These are phyloP conservation scores for Rhagophthalmus giganteus DNA, from an alignment of 2,888 invertebrate genomes.

Conservation along the genomic window DNA sequence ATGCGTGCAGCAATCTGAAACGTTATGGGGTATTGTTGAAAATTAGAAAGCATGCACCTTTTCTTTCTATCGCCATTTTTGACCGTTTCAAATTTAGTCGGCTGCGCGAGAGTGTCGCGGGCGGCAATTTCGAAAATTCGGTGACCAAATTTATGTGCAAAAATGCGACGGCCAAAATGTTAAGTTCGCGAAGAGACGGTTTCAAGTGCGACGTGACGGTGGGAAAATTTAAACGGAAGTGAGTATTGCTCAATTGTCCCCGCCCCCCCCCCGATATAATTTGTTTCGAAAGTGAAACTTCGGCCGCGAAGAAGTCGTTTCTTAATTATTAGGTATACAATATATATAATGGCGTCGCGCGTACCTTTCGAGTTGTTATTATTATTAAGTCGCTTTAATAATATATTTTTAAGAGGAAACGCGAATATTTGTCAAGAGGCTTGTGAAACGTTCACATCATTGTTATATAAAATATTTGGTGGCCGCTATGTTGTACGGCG, in stretches of 20 bases:
- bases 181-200: conserved; percentile 7
- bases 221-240: conserved; percentile 20
- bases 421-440: conserved; percentile 5
- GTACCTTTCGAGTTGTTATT: neutral
- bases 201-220: conserved; percentile 12
- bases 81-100: too few relatives aligned
- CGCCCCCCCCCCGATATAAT: too few relatives aligned
- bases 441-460: conserved; percentile 17
- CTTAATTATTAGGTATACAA: too few relatives aligned
- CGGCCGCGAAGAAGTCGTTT: too few relatives aligned
- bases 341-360: neutral
- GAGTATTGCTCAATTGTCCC: too few relatives aligned
- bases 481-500: too few relatives aligned
- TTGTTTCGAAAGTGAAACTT: too few relatives aligned
- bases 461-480: conserved; percentile 15
- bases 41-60: conserved; percentile 50
- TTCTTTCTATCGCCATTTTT: too few relatives aligned
- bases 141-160: too few relatives aligned
- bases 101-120: too few relatives aligned
- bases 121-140: too few relatives aligned
- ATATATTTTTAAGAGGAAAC: conserved; percentile 7
- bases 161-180: conserved; percentile 11
- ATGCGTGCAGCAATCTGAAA: conserved; percentile 13
- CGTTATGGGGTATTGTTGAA: conserved; percentile 41
- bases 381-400: conserved; percentile 6